These are phyloP conservation scores for Cantharis nigra DNA, from an alignment of 2,888 invertebrate species.

Conservation along the genomic window DNA sequence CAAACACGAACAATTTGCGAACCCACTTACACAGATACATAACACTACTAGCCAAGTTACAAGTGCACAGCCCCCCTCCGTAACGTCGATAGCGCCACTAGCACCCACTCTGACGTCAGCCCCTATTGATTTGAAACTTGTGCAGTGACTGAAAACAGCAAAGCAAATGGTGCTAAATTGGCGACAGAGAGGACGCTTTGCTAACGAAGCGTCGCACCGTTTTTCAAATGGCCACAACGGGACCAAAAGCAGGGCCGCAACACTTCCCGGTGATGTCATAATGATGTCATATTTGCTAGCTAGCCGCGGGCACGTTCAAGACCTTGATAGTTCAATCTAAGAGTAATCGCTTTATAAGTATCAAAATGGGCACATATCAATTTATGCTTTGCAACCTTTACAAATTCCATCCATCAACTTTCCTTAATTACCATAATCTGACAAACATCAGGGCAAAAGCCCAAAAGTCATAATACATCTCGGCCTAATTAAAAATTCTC, in stretches of 20 bases:
- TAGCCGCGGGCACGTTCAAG: conserved; percentile 50
- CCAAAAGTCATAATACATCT: neutral
- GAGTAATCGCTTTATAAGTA: conserved; percentile 18
- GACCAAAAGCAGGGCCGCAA: conserved; percentile 43
- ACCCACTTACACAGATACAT: conserved; percentile 57
- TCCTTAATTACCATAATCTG: neutral
- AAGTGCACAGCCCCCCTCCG: conserved; percentile 56
- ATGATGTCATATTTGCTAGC: conserved; percentile 57
- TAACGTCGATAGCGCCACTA: conserved; percentile 54
- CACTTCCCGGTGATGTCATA: conserved; percentile 59
- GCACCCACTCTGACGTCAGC: conserved; percentile 55
- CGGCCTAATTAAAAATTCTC: neutral
- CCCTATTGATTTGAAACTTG: conserved; percentile 54
- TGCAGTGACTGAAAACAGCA: conserved; percentile 6
- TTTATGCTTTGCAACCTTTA: neutral
- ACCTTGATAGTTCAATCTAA: conserved; percentile 48
- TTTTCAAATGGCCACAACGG: conserved; percentile 25
- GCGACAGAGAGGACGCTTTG: conserved; percentile 27
- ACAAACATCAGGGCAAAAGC: neutral
- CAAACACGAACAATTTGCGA: conserved; percentile 54
- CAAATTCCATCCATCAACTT: neutral
- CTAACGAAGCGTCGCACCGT: conserved; percentile 10
- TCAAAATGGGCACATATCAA: conserved; percentile 15
- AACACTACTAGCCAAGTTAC: conserved; percentile 58
- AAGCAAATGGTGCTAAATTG: conserved; percentile 50